A percentile compares a stretch with the other conserved stretches of the same genome.
Evolutionary conservation across 2,797 vertebrate species (phyloP).

Genomic region (Peromyscus aztecus): DNA sequence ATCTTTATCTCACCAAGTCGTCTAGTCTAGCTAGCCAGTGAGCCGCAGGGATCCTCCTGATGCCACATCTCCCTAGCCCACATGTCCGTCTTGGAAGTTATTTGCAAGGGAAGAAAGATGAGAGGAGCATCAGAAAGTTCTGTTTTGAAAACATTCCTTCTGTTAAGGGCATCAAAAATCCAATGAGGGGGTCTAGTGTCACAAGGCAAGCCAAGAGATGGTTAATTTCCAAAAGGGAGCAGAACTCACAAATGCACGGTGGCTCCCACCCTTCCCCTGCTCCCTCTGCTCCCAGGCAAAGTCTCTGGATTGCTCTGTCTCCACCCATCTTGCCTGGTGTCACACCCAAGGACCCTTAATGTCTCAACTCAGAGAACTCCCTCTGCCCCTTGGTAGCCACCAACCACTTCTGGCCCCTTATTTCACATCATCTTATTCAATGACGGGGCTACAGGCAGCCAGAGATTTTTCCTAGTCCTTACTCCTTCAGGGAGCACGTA

Average conservation of each 20-base stretch:
- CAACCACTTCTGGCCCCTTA: not conserved
- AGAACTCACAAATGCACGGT: not conserved
- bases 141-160: conserved; percentile 45
- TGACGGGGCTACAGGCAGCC: not conserved
- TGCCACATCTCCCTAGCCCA: too few relatives aligned
- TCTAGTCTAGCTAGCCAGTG: not conserved
- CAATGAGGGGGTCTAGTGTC: not conserved
- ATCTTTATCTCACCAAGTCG: not conserved
- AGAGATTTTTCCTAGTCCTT: conserved; percentile 15
- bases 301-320: not conserved
- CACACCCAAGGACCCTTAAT: not conserved
- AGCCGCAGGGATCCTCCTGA: not conserved
- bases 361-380: not conserved
- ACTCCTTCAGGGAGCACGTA: conserved; percentile 20
- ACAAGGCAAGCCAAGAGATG: not conserved
- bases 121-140: not conserved
- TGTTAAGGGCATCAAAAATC: conserved; percentile 20
- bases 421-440: not conserved
- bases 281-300: not conserved
- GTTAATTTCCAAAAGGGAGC: not conserved
- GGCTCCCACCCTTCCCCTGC: not conserved
- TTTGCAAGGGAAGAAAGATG: not conserved
- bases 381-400: not conserved
- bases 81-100: not conserved
- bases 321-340: not conserved